Evolutionary conservation across 1,140 invertebrate species (phyloP).

Genomic region (Coboldia fuscipes): DNA sequence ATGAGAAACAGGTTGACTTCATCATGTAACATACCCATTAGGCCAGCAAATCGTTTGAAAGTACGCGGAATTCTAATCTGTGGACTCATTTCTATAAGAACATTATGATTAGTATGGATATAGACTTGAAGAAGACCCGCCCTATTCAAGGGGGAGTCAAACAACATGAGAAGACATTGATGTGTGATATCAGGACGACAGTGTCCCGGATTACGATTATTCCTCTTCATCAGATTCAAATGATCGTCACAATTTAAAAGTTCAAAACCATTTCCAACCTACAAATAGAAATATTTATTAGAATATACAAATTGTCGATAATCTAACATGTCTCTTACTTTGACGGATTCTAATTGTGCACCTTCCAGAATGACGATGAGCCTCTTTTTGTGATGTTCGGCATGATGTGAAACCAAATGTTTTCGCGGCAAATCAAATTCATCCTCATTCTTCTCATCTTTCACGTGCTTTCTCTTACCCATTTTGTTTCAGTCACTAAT

Average conservation of each 20-base stretch:
- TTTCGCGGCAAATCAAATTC: constrained; percentile 19
- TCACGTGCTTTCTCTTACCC: neutral
- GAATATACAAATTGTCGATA: constrained; percentile 2
- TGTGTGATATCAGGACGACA: constrained; percentile 89
- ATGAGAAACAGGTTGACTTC: neutral
- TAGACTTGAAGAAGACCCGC: constrained; percentile 82
- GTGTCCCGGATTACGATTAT: constrained; percentile 59
- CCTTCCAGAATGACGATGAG: constrained; percentile 85
- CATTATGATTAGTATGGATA: constrained; percentile 89
- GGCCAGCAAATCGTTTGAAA: constrained; percentile 92
- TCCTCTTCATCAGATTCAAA: constrained; percentile 57
- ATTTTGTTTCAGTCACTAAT: no score
- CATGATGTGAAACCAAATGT: constrained; percentile 15
- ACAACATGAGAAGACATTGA: constrained; percentile 86
- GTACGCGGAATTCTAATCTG: constrained; percentile 96
- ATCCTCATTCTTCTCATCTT: constrained; percentile 9
- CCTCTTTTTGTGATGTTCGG: constrained; percentile 49
- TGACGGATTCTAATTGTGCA: constrained; percentile 87
- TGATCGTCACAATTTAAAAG: constrained; percentile 91
- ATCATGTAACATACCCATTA: constrained; percentile 59
- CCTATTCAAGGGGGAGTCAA: constrained; percentile 88
- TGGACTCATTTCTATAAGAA: constrained; percentile 95
- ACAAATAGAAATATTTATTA: constrained; percentile 1
- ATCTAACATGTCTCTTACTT: constrained; percentile 36
- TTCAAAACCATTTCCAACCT: constrained; percentile 57